Evolutionary conservation across 2,888 invertebrate species (phyloP).

Genomic region (Ennomos quercinarius): DNA sequence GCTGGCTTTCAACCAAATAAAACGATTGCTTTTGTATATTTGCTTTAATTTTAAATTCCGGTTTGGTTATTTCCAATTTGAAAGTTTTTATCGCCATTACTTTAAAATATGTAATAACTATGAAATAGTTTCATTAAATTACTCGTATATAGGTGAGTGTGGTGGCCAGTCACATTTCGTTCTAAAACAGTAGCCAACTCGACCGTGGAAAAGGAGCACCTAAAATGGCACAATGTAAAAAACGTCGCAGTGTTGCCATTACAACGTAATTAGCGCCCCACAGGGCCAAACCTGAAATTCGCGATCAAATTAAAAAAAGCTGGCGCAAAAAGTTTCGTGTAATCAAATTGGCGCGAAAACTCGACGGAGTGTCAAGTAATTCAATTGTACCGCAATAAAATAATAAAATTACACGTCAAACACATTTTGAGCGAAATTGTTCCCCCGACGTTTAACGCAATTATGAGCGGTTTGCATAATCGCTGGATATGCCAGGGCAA

Average conservation of each 20-base stretch:
- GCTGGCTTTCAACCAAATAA: conserved; percentile 32
- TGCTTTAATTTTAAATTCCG: background rate
- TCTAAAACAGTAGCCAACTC: no score
- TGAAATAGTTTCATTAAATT: no score
- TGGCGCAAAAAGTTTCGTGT: conserved; percentile 40
- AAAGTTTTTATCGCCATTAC: no score
- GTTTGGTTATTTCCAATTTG: no score
- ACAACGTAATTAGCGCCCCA: conserved; percentile 23
- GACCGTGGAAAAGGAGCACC: background rate
- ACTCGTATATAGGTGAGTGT: no score
- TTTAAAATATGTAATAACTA: no score
- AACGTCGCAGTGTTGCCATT: conserved; percentile 16
- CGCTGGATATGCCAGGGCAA: conserved; percentile 51
- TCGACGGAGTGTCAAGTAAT: conserved; percentile 62
- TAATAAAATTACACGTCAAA: conserved; percentile 79
- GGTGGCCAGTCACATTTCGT: no score
- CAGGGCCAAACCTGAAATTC: conserved; percentile 28
- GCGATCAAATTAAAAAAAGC: conserved; percentile 36
- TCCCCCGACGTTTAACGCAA: conserved; percentile 61
- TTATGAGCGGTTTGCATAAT: conserved; percentile 78
- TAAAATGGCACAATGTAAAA: conserved; percentile 1
- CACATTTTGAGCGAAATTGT: conserved; percentile 70
- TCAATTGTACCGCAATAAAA: conserved; percentile 74
- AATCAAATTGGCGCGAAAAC: conserved; percentile 58
- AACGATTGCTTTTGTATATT: conserved; percentile 8